Evolutionary conservation across 2,888 invertebrate genomes (phyloP), one percentile per base, ranked within the genome.

Genomic region (Harmothoe impar): DNA sequence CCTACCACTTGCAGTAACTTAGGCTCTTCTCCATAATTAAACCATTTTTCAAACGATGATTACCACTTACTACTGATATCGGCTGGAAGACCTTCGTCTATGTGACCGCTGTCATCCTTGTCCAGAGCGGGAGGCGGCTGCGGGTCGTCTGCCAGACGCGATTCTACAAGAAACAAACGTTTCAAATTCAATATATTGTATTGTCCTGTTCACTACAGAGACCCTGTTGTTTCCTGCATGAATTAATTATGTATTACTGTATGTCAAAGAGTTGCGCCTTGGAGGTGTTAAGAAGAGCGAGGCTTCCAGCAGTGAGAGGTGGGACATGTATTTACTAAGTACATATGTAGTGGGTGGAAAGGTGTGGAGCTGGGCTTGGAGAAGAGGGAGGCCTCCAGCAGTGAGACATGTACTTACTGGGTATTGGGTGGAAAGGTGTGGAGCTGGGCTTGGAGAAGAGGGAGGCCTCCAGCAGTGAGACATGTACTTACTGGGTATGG

Each of bases 241-340:
- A n/a, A n/a, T n/a, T n/a, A n/a, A n/a, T n/a, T n/a, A n/a, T n/a
- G n/a, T n/a, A n/a, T n/a, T n/a, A n/a, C n/a, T n/a, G n/a, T n/a
- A n/a, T n/a, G n/a, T n/a, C n/a, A n/a, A n/a, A n/a, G n/a, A n/a
- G n/a, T n/a, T n/a, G n/a, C n/a, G n/a, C n/a, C n/a, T n/a, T n/a
- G n/a, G n/a, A 25, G 91, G 91, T 56, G 81, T 89, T 0, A 15
- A 20, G 33, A 31, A 56, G 17, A 93, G 56, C 3, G 93, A 92
- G 12, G 92, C 91, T 54, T 93, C 92, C 12, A 94, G 91, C n/a
- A 94, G 91, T 29, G 92, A 90, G 29, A 94, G 91, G 89, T 94
- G 94, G 20, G 94, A 94, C 92, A 94, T 91, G 90, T 95, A n/a
- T n/a, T n/a, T n/a, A n/a, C n/a, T n/a, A n/a, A n/a, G n/a, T n/a